phyloP scores from a whole-genome alignment of 1,140 invertebrate species.

The Parapsyche elsis region DNA sequence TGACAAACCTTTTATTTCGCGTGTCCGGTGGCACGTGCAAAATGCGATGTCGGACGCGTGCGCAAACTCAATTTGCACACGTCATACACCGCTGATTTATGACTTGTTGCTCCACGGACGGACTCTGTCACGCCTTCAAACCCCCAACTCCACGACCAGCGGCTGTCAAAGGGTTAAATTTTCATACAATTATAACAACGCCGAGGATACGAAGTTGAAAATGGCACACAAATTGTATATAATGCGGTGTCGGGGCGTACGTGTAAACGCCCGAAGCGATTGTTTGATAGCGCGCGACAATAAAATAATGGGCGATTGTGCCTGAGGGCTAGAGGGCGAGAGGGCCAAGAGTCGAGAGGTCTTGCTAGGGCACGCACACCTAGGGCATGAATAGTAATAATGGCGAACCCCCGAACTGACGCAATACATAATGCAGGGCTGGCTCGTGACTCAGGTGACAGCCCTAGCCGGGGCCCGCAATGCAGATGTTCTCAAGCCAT shows the following conservation, averaged over 20 bases:
- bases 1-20: constrained; percentile 20
- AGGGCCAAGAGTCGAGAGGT: no score
- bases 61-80: not conserved
- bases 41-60: constrained; percentile 9
- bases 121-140: no score
- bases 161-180: no score
- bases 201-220: no score
- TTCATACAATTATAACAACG: no score
- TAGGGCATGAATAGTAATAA: constrained; percentile 39
- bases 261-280: not conserved
- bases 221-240: no score
- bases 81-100: constrained; percentile 17
- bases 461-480: constrained; percentile 22
- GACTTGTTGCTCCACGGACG: not conserved
- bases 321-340: not conserved
- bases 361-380: not conserved
- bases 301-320: constrained; percentile 1
- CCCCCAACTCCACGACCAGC: no score
- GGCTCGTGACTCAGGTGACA: constrained; percentile 38
- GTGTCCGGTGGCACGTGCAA: not conserved
- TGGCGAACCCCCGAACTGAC: constrained; percentile 29
- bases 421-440: constrained; percentile 40
- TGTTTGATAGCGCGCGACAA: not conserved
- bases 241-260: not conserved
- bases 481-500: constrained; percentile 38